phyloP scores from a whole-genome alignment of 2,888 invertebrate species.

The Amblyjoppa fuscipennis region DNA sequence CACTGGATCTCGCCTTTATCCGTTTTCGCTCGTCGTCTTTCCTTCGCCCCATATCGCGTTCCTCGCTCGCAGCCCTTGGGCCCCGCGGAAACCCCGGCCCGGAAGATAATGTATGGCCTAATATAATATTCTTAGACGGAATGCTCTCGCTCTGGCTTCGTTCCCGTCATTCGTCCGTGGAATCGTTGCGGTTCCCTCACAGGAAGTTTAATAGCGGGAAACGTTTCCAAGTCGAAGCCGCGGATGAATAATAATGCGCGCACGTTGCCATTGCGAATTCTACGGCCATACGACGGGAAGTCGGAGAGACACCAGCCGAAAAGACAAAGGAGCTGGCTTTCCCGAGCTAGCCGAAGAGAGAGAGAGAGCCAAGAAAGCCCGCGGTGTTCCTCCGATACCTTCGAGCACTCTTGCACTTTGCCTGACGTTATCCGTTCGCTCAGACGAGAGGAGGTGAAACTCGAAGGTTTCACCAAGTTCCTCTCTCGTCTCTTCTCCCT shows the following conservation, averaged over 20 bases:
- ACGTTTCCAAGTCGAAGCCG: conserved; percentile 73
- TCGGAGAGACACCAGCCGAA: conserved; percentile 17
- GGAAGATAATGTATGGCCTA: conserved; percentile 77
- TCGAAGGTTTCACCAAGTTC: conserved; percentile 5
- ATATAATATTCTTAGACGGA: conserved; percentile 81
- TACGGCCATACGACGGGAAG: conserved; percentile 57
- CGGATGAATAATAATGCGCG: conserved; percentile 80
- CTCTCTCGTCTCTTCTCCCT: conserved; percentile 13
- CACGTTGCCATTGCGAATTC: conserved; percentile 75
- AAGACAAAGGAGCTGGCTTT: conserved; percentile 43
- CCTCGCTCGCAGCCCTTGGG: conserved; percentile 24
- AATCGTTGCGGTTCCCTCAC: conserved; percentile 66
- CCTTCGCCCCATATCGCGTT: not conserved
- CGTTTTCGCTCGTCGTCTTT: conserved; percentile 1
- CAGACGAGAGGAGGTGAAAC: conserved; percentile 16
- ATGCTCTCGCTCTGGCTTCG: conserved; percentile 64
- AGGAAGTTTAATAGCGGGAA: conserved; percentile 78
- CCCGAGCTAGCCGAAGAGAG: conserved; percentile 6
- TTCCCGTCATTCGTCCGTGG: conserved; percentile 24
- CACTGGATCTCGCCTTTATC: conserved; percentile 23
- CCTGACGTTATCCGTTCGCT: conserved; percentile 43
- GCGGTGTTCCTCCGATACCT: conserved; percentile 47
- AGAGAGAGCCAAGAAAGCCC: conserved; percentile 4
- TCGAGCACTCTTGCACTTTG: conserved; percentile 49
- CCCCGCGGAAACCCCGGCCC: conserved; percentile 1